Evolutionary conservation across 2,888 invertebrate genomes (phyloP), one percentile per base, ranked within the genome.

Genomic region (Cerastoderma edule): DNA sequence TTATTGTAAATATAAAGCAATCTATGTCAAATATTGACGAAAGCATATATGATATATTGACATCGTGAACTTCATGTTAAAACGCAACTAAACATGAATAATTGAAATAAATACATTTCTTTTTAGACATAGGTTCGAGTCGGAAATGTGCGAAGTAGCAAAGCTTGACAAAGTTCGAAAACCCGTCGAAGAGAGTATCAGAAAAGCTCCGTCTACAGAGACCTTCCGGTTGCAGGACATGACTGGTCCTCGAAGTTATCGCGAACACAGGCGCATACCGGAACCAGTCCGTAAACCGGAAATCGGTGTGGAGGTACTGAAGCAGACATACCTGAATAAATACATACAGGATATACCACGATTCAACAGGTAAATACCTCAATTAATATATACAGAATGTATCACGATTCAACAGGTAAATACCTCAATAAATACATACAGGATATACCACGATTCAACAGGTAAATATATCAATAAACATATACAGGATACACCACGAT

Each of bases 301-400:
- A 60, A 22, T 24, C 39, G 72, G 50, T 30, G 69, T 64, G 13
- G 77, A 77, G 35, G 77, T 77, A 0, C 56, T 80, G 16, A 80
- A 80, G 46, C 80, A 77, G 68, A 80, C 75, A 56, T 80, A 80
- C 39, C 60, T 80, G 39, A 80, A 80, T 63, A 77, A 69, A n/a
- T 69, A 80, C 30, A 80, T 80, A 24, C 72, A 69, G 33, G 80
- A 80, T 28, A 53, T 80, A 24, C 80, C 74, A 13, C 33, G 75
- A 77, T 80, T 69, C n/a, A 16, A 19, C 8, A 5, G 16, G 6
- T 24, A 22, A 33, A 16, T 22, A 46, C n/a, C 16, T 5, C 16
- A 24, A 54, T n/a, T n/a, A 50, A 16, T 50, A 50, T 50, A 16
- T 16, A 16, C 22, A 50, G n/a, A n/a, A n/a, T n/a, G 6, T 22